Evolutionary conservation across 2,797 vertebrate species (phyloP).

Genomic region (Rhinogobio ventralis): DNA sequence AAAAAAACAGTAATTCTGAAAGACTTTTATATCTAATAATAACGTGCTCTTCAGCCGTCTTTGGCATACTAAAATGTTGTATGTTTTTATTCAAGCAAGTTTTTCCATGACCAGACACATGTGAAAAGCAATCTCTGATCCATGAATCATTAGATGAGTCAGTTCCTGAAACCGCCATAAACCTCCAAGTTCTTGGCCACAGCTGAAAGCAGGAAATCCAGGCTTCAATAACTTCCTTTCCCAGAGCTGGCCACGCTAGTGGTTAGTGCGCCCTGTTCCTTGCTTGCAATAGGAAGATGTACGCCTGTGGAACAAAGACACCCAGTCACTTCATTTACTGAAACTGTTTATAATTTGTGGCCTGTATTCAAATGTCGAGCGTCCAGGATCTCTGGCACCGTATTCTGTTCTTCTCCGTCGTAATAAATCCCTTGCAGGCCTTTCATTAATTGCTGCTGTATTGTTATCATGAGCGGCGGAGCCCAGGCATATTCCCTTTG

Average conservation of each 20-base stretch:
- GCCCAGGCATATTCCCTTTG: constrained; percentile 68
- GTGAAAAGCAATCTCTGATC: constrained; percentile 87
- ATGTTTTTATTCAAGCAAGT: constrained; percentile 68
- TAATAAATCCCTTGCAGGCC: constrained; percentile 75
- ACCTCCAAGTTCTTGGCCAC: constrained; percentile 90
- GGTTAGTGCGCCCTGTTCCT: constrained; percentile 82
- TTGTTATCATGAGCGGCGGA: constrained; percentile 73
- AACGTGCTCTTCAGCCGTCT: constrained; percentile 10
- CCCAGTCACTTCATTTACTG: constrained; percentile 84
- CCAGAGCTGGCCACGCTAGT: constrained; percentile 80
- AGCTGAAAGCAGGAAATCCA: constrained; percentile 94
- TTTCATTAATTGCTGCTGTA: constrained; percentile 73
- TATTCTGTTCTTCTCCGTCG: constrained; percentile 68
- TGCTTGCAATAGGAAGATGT: constrained; percentile 85
- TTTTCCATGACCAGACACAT: constrained; percentile 81
- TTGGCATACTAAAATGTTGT: constrained; percentile 47
- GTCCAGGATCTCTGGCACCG: constrained; percentile 75
- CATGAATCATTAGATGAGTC: constrained; percentile 95
- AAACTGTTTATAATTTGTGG: constrained; percentile 90
- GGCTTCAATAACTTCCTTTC: constrained; percentile 97
- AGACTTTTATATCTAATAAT: constrained; percentile 54
- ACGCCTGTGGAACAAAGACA: constrained; percentile 85
- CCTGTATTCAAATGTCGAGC: constrained; percentile 84
- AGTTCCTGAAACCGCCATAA: constrained; percentile 96
- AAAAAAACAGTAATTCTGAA: constrained; percentile 52